Evolutionary conservation across 2,113 vertebrate genomes (phyloP).

Genomic region (Grantiella picta): DNA sequence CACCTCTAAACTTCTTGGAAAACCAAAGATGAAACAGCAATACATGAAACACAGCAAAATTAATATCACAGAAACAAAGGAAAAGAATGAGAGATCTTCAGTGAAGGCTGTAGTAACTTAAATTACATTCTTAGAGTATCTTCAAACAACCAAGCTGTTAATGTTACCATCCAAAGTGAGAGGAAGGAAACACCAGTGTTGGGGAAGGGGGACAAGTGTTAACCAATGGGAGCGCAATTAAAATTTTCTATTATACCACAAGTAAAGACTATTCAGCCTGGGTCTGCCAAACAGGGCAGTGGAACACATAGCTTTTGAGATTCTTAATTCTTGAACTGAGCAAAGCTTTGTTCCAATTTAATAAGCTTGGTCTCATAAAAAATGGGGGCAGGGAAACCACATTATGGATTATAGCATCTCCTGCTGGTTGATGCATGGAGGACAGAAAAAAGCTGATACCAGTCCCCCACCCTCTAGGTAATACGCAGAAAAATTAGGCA

Average conservation of each 20-base stretch:
- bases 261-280: constrained; percentile 47
- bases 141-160: not conserved
- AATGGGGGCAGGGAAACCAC: constrained; percentile 43
- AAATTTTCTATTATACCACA: constrained; percentile 15
- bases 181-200: not conserved
- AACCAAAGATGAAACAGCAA: not conserved
- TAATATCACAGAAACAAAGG: not conserved
- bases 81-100: not conserved
- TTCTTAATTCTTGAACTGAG: constrained; percentile 31
- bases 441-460: not conserved
- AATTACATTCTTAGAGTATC: not conserved
- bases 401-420: constrained; percentile 52
- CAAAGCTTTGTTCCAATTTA: constrained; percentile 26
- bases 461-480: not conserved
- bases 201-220: not conserved
- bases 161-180: not conserved
- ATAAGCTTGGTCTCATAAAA: constrained; percentile 13
- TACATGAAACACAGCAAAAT: not conserved
- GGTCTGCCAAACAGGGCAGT: constrained; percentile 60
- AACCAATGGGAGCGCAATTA: not conserved
- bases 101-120: not conserved
- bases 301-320: constrained; percentile 29
- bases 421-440: constrained; percentile 47
- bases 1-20: not conserved
- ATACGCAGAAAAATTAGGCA: not conserved